Percentiles rank a stretch among this genome's conserved stretches.
These are phyloP conservation scores for Platichthys flesus DNA, from an alignment of 2,113 vertebrate species.

Conservation along the genomic window DNA sequence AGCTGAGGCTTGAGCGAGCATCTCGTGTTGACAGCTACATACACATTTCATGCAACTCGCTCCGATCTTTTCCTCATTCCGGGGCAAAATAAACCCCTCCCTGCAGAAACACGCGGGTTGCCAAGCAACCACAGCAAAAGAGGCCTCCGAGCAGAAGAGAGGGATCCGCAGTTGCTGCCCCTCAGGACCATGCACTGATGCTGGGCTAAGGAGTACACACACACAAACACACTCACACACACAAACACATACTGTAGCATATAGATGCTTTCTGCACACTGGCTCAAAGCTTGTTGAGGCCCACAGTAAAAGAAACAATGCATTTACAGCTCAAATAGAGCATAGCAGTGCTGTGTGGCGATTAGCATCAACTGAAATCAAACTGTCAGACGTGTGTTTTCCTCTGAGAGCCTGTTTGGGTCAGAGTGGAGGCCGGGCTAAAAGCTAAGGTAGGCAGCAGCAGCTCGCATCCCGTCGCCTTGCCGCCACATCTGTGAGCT, in stretches of 20 bases:
- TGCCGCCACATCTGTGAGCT: constrained; percentile 33
- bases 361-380: constrained; percentile 45
- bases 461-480: constrained; percentile 15
- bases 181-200: constrained; percentile 60
- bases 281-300: constrained; percentile 36
- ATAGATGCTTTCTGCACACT: background rate
- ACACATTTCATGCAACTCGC: constrained; percentile 55
- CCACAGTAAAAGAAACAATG: constrained; percentile 5
- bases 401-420: constrained; percentile 27
- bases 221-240: constrained; percentile 20
- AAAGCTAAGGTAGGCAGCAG: constrained; percentile 26
- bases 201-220: constrained; percentile 52
- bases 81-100: constrained; percentile 55
- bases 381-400: constrained; percentile 27
- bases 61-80: constrained; percentile 35
- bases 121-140: constrained; percentile 61
- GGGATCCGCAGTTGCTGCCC: constrained; percentile 67
- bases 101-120: constrained; percentile 51
- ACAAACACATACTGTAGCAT: background rate
- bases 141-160: constrained; percentile 59
- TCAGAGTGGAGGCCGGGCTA: constrained; percentile 36
- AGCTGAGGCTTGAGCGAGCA: constrained; percentile 31
- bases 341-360: constrained; percentile 8
- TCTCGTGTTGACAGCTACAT: constrained; percentile 66
- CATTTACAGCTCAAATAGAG: background rate